Base-by-base conservation (phyloP, 2,797 vertebrate genomes). In the Enteromius anoplus region DNA sequence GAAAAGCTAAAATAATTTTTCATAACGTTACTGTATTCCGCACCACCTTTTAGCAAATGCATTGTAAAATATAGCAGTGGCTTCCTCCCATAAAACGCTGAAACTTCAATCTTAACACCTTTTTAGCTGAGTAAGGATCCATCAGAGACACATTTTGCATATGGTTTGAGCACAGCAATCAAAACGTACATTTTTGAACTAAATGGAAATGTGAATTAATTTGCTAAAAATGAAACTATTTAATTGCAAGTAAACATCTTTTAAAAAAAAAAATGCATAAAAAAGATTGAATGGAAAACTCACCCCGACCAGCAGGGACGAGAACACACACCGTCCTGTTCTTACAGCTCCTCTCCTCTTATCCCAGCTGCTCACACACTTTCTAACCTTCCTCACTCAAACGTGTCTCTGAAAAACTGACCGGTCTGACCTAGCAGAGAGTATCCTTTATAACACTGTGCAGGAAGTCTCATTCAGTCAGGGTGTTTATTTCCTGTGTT, bases 241-340 rank as follows among this genome's bases (percentile, higher is more conserved):
- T 23, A 11, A 53, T 2, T 69, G 19, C 8, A 23, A 66, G 9
- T 17, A 34, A 66, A 80, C 11, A 49, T 47, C 55, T 12, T 23
- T 19, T 76, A 75, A 26, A 26, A 26, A 26, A 45, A 47, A 47
- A 7, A 3, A 78, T 32, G 26, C 9, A 68, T 78, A 17, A 14
- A 42, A 69, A 5, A 47, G 23, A 34, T 17, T 42, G 23, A 86
- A 21, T 65, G 17, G 23, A 29, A 17, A 60, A 92, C 95, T 95
- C 85, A 96, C 95, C 95, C 95, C 91, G 95, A 94, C 95, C 95
- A 95, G 95, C 95, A 95, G 95, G 95, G 95, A 96, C 94, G 94
- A 94, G 93, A 95, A 89, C 80, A 84, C 70, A 69, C 86, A 45
- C 87, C 53, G 23, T 77, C 5, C 53, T 79, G 89, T 87, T 81